Base-by-base conservation (phyloP, 2,888 invertebrate genomes). In the Meiosimyza platycephala region DNA sequence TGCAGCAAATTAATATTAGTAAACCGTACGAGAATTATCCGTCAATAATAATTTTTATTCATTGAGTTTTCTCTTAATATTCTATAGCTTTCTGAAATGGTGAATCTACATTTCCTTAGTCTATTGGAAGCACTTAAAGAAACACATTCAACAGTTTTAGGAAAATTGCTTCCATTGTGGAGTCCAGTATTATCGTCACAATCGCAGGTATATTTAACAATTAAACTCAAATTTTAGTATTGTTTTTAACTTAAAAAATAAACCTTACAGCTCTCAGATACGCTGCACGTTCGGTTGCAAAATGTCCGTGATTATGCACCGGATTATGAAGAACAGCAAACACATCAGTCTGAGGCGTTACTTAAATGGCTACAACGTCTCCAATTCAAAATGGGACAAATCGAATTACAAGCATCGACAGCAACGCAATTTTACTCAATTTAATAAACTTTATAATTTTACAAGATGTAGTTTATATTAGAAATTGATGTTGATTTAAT, bases 381-480 rank as follows among this genome's bases (percentile, higher is more conserved):
- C 75, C 96, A 98, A 85, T 97, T 98, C 85, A 99, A 98, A 90
- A 97, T 99, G 93, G 97, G 97, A 6, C 98, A 99, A 89, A 94
- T 98, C 71, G 99, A 99, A 88, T 89, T 96, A 77, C 96, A 97
- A 86, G 95, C 95, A 2, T 95, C 95, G 0, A 94, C 94, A 68
- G 95, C 94, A n/a, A 95, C 95, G 9, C 96, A 96, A 84, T 95
- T 96, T 88, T 96, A 94, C 86, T 92, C 92, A 50, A 90, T 93
- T 80, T 93, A 90, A 87, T 40, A 62, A 64, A 59, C 13, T 33
- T 64, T 64, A 13, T 40, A 55, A 52, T n/a, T 64, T 63, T 50
- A 70, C 66, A 51, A 33, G 59, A 52, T 47, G 48, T n/a, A 52
- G 62, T 52, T 18, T 12, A 40, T 52, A 54, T 22, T 52, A 33